phyloP scores from a whole-genome alignment of 2,888 invertebrate genomes.

The Sminthurinus aureus region DNA sequence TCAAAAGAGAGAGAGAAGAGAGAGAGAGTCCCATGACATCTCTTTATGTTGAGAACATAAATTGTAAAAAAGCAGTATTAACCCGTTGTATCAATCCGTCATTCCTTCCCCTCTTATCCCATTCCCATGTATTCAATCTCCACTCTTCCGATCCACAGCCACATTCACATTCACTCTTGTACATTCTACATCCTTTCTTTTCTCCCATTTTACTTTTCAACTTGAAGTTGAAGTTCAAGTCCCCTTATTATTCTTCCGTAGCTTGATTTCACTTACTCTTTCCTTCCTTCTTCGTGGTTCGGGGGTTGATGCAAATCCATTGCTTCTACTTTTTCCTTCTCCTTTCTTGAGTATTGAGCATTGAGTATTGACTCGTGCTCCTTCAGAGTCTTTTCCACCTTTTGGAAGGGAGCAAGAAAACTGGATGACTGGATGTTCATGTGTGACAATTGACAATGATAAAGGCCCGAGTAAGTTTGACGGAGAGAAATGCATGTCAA shows the following conservation, averaged over 20 bases:
- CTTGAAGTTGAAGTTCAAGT: slow-evolving; percentile 1
- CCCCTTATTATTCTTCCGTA: slow-evolving; percentile 26
- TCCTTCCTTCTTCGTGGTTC: slow-evolving; percentile 5
- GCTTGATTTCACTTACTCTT: slow-evolving; percentile 19
- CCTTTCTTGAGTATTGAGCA: too few species aligned
- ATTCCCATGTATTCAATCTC: background rate
- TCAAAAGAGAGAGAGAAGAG: too few species aligned
- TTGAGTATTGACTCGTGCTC: too few species aligned
- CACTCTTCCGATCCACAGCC: background rate
- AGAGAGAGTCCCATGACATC: slow-evolving; percentile 33
- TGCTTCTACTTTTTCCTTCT: background rate
- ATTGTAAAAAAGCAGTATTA: slow-evolving; percentile 44
- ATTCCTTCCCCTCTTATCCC: slow-evolving; percentile 29
- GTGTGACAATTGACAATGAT: too few species aligned
- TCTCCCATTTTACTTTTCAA: background rate
- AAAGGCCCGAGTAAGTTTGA: too few species aligned
- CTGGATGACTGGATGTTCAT: too few species aligned
- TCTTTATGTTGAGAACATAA: slow-evolving; percentile 43
- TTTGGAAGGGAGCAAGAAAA: too few species aligned
- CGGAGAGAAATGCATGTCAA: too few species aligned
- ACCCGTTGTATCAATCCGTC: slow-evolving; percentile 51
- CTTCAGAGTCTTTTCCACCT: too few species aligned
- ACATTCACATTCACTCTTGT: background rate
- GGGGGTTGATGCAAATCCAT: background rate
- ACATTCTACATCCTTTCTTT: background rate